Base-by-base conservation (phyloP, 2,797 vertebrate genomes). In the Xiphorhynchus erythropygius region DNA sequence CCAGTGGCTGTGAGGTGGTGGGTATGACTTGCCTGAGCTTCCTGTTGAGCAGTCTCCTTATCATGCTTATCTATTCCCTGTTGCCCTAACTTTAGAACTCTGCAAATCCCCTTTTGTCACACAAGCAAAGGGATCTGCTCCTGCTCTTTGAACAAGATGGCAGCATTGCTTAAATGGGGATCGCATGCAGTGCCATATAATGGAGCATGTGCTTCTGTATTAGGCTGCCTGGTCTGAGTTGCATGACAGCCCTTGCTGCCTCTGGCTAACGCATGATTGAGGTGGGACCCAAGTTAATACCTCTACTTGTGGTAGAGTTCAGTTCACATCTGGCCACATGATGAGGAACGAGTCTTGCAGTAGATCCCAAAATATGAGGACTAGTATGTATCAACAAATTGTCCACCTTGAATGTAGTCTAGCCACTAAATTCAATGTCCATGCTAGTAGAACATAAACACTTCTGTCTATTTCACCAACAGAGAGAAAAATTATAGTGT, bases 121-220 rank as follows among this genome's bases (percentile, higher is more conserved):
- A 13, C 0, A 0, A 77, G 8, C 19, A 44, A 50, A 44, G 60
- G 59, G 11, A 52, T 56, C 35, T 47, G 11, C 19, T 73, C 5
- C 39, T 59, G 42, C 21, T 77, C 30, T 49, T 78, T 47, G 39
- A 67, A 23, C 46, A 47, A 42, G 62, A n/a, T 33, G 52, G 17
- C 33, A 55, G 42, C 8, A 11, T 9, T 2, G 5, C 25, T 62
- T 41, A 12, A 19, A 12, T 13, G 35, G 73, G 42, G 41, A 82
- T 28, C 18, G 37, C 0, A 0, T 6, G 18, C 55, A 50, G 16
- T 76, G 18, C 56, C 8, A 1, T 25, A 9, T 11, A 53, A 42
- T 52, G 49, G 50, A 77, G 23, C 5, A 1, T 3, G 16, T 56
- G 39, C 9, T 18, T 65, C 41, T 15, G 1, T 14, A 25, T 41